These are phyloP conservation scores for Apamea crenata DNA, from an alignment of 2,888 invertebrate genomes.

Conservation along the genomic window DNA sequence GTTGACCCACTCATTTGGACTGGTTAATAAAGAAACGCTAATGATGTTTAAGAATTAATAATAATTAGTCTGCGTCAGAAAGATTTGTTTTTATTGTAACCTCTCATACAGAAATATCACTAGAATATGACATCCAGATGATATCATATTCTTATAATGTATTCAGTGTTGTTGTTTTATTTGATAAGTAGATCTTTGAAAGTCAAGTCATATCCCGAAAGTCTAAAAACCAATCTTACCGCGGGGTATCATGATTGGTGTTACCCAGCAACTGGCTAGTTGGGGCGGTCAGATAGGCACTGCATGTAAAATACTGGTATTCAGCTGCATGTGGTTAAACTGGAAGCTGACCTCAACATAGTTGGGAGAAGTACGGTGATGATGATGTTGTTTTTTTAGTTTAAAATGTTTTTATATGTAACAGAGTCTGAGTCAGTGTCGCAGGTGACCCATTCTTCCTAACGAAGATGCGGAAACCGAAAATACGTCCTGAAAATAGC, in stretches of 20 bases:
- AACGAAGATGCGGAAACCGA: not conserved
- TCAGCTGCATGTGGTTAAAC: not conserved
- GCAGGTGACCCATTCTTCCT: not conserved
- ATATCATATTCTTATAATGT: not conserved
- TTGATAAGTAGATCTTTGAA: not conserved
- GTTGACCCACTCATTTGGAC: conserved; percentile 40
- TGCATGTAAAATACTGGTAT: not conserved
- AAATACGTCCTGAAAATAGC: not conserved
- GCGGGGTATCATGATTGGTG: not conserved
- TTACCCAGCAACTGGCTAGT: not conserved
- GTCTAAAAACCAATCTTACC: not conserved
- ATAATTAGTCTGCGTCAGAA: conserved; percentile 19
- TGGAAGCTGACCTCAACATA: not conserved
- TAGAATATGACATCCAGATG: not conserved
- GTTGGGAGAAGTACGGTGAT: not conserved
- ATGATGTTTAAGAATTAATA: conserved; percentile 26
- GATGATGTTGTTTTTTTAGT: not conserved
- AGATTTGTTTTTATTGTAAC: not conserved
- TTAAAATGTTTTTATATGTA: not conserved
- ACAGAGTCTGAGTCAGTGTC: not conserved
- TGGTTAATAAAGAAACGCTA: conserved; percentile 30
- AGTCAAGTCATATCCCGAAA: not conserved
- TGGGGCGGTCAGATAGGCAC: no score
- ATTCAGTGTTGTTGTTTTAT: conserved; percentile 2
- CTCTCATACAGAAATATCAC: conserved; percentile 19